Base-by-base conservation (phyloP, 92 coral and sea anemone genomes). In the Palythoa grandis region DNA sequence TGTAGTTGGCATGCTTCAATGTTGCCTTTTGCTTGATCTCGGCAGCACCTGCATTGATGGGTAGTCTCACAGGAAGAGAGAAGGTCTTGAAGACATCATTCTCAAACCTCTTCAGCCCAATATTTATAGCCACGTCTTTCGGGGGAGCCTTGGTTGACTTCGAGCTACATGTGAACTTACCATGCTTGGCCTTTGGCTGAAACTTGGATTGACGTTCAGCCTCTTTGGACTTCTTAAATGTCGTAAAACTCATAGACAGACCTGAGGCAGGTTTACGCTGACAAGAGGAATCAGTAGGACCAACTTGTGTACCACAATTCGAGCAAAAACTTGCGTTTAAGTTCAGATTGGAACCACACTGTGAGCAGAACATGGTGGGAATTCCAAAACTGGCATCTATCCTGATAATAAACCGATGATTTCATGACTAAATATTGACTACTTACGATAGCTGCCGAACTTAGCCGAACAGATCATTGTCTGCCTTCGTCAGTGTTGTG, bases 281-380 rank as follows among this genome's bases (percentile, higher is more conserved):
- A 72, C 77, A 72, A 43, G 14, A 5, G 57, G 35, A 72, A 72
- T 72, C 77, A 72, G 56, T 72, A 72, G 56, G 25, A 72, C 77
- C 35, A 56, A 72, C 77, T 72, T 72, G 77, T 72, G 29, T 72
- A 72, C 77, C 77, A 72, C 77, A 72, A 74, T 74, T 74, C 60
- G 78, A 74, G 78, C 78, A 74, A 74, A 74, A 47, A 38, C 47
- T 74, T 74, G 78, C 37, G 78, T 48, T 74, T 74, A 48, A 74
- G 78, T 74, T 74, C 78, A 74, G 78, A 74, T 74, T 74, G 60
- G 78, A 74, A 74, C 78, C 58, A 74, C 78, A 74, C 78, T 74
- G 78, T 74, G 78, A 74, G 78, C 78, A 47, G 78, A 40, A 74
- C 78, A 74, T 47, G 78, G 78, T 38, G 78, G 52, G 60, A 48